Base-by-base conservation (phyloP, 2,888 invertebrate species). In the Silvanus unidentatus region DNA sequence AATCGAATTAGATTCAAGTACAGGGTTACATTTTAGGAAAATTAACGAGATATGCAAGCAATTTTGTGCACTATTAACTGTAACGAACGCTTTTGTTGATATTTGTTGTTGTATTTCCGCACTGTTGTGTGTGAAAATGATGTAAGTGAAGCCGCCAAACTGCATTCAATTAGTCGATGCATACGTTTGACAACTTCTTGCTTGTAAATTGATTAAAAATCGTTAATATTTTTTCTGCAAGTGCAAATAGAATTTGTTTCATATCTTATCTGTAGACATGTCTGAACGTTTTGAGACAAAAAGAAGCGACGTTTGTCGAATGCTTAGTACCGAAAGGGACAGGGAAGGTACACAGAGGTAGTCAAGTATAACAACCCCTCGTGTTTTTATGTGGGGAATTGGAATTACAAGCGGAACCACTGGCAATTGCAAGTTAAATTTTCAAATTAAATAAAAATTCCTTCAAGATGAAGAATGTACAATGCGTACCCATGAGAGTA, bases 71-170 rank as follows among this genome's bases (percentile, higher is more conserved):
- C 43, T 29, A 27, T 27, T 43, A 43, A 43, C 39, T 43, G 43
- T 43, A 39, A 43, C 43, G 37, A 43, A 29, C 43, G 15, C 22
- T 22, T 22, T 22, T 22, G 22, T 22, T 22, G 22, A 5, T 22
- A 22, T 22, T 22, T 22, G 22, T 22, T n/a, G 32, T 32, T 39
- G 39, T 39, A 16, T 43, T 43, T 43, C 43, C 43, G 43, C 43
- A 16, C 43, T 16, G 39, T 27, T 37, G 43, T 43, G 39, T 43
- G 43, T 39, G 39, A 43, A 43, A 43, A n/a, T 32, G 32, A n/a
- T 28, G 28, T 28, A 10, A 8, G n/a, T n/a, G 10, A 10, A 28
- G 8, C 28, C 28, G 28, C 28, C 28, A 28, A 28, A 28, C 8
- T 28, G 28, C 28, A 28, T 28, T 32, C 32, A n/a, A n/a, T n/a